Evolutionary conservation across 2,113 vertebrate genomes (phyloP).

Genomic region (Grus americana): DNA sequence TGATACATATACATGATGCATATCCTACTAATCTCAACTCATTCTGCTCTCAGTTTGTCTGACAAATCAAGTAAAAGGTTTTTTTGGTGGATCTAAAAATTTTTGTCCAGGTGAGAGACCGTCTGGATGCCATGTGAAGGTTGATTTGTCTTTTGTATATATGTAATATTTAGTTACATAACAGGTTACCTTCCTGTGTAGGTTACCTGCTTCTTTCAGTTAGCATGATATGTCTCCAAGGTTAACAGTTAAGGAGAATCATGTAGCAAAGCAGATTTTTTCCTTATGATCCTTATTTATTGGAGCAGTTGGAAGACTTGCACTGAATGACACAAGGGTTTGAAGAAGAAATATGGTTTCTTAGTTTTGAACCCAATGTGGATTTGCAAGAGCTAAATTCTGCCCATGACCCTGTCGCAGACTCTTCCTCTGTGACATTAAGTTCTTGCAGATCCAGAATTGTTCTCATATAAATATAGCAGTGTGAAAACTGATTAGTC

Average conservation of each 20-base stretch:
- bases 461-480: neutral
- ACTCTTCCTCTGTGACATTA: neutral
- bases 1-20: neutral
- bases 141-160: neutral
- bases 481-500: neutral
- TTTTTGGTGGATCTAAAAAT: neutral
- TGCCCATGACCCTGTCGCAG: neutral
- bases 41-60: neutral
- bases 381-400: neutral
- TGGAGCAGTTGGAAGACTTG: neutral
- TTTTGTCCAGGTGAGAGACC: neutral
- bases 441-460: neutral
- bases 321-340: neutral
- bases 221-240: neutral
- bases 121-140: neutral
- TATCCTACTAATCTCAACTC: neutral
- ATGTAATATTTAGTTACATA: neutral
- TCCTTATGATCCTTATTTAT: neutral
- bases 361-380: neutral
- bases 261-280: neutral
- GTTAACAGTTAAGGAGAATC: neutral
- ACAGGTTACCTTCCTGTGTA: neutral
- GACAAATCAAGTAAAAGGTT: neutral
- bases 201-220: neutral
- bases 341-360: neutral